Evolutionary conservation across 1,140 invertebrate genomes (phyloP).

Genomic region (Rhopalosiphum padi): DNA sequence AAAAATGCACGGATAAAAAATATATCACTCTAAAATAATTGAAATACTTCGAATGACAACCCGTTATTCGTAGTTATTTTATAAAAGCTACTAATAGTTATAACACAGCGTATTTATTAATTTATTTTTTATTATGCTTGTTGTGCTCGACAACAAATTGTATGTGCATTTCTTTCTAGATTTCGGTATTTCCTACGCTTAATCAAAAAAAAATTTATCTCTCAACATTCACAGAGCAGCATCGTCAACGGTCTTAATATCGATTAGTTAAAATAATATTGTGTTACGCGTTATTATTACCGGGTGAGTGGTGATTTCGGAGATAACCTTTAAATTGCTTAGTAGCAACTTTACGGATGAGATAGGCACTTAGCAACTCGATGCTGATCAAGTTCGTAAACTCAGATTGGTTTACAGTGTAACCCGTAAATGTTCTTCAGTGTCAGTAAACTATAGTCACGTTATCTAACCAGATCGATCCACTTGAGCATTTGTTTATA

Average conservation of each 20-base stretch:
- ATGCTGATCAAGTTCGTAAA: neutral
- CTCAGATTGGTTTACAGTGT: neutral
- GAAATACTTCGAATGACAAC: neutral
- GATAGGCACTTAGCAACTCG: neutral
- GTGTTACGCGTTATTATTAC: neutral
- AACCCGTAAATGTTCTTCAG: neutral
- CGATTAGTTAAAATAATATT: constrained; percentile 16
- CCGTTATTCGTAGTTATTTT: neutral
- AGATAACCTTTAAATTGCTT: neutral
- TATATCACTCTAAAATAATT: neutral
- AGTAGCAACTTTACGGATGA: neutral
- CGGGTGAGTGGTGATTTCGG: neutral
- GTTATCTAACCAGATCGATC: neutral
- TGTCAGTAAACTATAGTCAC: neutral
- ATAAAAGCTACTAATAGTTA: neutral
- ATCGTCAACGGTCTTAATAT: neutral
- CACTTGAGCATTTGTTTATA: neutral
- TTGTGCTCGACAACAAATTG: neutral
- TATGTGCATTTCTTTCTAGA: neutral
- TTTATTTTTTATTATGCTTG: too few relatives aligned
- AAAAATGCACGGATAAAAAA: neutral
- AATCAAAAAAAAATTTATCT: neutral
- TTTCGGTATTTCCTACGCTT: neutral
- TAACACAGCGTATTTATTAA: neutral
- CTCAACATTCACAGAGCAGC: neutral